Conservation (phyloP, 2,113 vertebrate genomes). For the Eleginops maclovinus region DNA sequence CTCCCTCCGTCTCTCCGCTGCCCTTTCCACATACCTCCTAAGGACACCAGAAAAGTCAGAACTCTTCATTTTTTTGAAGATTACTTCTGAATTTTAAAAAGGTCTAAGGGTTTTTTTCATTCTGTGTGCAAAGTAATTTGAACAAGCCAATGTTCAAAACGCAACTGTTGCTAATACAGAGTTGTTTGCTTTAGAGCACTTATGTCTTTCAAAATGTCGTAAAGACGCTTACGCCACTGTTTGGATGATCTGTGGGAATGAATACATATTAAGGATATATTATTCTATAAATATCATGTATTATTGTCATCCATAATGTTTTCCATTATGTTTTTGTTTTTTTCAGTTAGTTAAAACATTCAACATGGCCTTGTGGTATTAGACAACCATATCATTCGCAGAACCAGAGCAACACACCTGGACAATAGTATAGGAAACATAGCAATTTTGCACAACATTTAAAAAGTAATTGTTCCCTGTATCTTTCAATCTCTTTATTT, state of each 20-base stretch:
- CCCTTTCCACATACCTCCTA: slow-evolving; percentile 75
- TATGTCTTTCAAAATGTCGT: neutral
- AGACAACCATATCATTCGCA: neutral
- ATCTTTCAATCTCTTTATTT: neutral
- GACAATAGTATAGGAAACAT: neutral
- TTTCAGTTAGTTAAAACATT: no score
- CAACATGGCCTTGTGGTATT: neutral
- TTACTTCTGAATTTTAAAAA: slow-evolving; percentile 83
- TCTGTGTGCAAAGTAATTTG: slow-evolving; percentile 52
- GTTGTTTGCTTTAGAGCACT: slow-evolving; percentile 15
- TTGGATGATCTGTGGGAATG: neutral
- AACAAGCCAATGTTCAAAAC: slow-evolving; percentile 39
- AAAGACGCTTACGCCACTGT: neutral
- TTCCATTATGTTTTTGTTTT: no score
- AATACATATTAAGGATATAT: neutral
- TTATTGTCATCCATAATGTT: no score
- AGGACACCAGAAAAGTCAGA: slow-evolving; percentile 70
- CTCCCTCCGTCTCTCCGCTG: slow-evolving; percentile 56
- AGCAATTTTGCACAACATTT: no score
- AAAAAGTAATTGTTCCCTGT: no score
- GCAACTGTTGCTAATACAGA: slow-evolving; percentile 1
- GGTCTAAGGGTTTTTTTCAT: slow-evolving; percentile 59
- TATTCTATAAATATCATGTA: no score
- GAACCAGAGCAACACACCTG: neutral
- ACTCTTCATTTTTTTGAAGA: slow-evolving; percentile 61